These are phyloP conservation scores for Tetanocera ferruginea DNA, from an alignment of 2,888 invertebrate genomes.

Conservation along the genomic window DNA sequence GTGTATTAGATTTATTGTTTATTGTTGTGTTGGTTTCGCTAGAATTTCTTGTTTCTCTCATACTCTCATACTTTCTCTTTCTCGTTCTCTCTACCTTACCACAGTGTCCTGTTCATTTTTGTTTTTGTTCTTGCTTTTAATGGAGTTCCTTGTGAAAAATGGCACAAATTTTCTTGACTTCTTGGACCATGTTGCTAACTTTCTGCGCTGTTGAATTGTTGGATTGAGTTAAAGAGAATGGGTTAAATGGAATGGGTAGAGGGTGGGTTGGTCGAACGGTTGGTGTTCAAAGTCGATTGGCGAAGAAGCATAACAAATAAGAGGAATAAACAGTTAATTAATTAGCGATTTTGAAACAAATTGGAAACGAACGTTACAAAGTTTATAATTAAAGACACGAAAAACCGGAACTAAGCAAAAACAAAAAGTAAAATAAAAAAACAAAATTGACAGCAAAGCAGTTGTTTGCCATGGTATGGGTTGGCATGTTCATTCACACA, in stretches of 20 bases:
- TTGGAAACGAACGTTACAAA: slow-evolving; percentile 1
- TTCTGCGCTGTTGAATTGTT: not conserved
- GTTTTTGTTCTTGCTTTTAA: not conserved
- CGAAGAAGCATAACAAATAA: not conserved
- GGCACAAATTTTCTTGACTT: not conserved
- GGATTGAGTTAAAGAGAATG: not conserved
- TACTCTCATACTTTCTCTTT: too few relatives aligned
- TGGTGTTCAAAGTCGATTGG: not conserved
- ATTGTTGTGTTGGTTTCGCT: not conserved
- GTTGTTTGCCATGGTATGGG: not conserved
- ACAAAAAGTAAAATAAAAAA: not conserved
- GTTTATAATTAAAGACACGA: slow-evolving; percentile 15
- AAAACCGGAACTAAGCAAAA: not conserved
- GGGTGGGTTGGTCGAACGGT: not conserved
- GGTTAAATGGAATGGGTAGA: not conserved
- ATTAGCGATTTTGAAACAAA: slow-evolving; percentile 38
- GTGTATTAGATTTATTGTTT: not conserved
- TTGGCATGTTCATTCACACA: not conserved
- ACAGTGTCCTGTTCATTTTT: not conserved
- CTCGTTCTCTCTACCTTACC: not conserved
- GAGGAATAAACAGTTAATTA: slow-evolving; percentile 30
- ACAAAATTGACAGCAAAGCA: not conserved
- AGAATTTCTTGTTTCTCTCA: not conserved
- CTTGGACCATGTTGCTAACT: not conserved
- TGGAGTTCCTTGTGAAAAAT: not conserved